Percentiles rank a stretch among this genome's conserved stretches.
phyloP scores from a whole-genome alignment of 2,113 vertebrate species.

The Trematomus loennbergii region DNA sequence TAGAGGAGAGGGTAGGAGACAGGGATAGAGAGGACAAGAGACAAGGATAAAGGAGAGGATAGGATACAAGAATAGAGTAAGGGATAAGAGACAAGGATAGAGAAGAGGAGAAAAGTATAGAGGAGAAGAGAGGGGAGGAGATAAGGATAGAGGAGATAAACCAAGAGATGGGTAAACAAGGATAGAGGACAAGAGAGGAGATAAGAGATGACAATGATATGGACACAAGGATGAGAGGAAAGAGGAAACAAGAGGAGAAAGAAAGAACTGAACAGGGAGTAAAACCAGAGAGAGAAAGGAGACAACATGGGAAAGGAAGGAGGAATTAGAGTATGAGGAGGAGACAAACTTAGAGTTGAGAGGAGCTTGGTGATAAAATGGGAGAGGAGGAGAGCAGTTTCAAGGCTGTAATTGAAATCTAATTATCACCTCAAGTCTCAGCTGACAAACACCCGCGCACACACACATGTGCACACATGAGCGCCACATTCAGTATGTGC shows the following conservation, averaged over 20 bases:
- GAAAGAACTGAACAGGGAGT: not conserved
- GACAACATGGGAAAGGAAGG: not conserved
- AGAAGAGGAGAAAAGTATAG: not conserved
- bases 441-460: conserved; percentile 57
- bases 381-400: conserved; percentile 66
- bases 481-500: conserved; percentile 30
- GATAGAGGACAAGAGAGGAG: not conserved
- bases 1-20: not conserved
- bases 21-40: not conserved
- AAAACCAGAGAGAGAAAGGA: not conserved
- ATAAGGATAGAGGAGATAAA: not conserved
- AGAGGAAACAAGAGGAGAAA: not conserved
- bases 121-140: not conserved
- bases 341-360: not conserved
- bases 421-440: conserved; percentile 83
- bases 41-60: not conserved
- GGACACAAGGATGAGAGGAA: not conserved
- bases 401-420: conserved; percentile 83
- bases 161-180: not conserved
- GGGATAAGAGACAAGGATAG: not conserved
- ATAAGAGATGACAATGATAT: not conserved
- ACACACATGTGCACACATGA: not conserved
- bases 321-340: not conserved
- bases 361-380: conserved; percentile 41
- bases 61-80: not conserved